Percentiles rank a stretch among this genome's conserved stretches.
phyloP scores from a whole-genome alignment of 2,888 invertebrate genomes.

The Trilocha varians region DNA sequence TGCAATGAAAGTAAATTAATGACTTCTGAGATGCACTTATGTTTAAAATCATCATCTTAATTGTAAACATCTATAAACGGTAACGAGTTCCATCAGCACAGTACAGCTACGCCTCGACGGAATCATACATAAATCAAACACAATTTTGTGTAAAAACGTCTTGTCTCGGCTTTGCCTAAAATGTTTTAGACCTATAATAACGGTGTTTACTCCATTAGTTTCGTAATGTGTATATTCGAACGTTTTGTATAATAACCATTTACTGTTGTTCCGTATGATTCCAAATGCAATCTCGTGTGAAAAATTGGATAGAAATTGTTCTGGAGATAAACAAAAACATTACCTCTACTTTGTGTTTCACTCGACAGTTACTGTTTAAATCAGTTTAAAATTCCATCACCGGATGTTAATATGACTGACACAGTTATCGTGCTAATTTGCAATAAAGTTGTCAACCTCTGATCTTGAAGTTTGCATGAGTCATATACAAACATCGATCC shows the following conservation, averaged over 20 bases:
- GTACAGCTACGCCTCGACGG: neutral
- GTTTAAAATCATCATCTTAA: neutral
- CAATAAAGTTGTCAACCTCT: constrained; percentile 11
- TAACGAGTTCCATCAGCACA: neutral
- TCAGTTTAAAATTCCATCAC: constrained; percentile 2
- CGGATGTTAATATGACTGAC: constrained; percentile 1
- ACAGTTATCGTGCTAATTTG: neutral
- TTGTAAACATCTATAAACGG: neutral
- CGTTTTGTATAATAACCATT: neutral
- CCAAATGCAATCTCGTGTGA: neutral
- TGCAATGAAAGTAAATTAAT: neutral
- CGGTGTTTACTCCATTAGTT: neutral
- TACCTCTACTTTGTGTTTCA: neutral
- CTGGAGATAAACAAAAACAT: neutral
- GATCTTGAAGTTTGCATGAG: constrained; percentile 22
- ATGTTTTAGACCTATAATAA: neutral
- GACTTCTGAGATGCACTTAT: neutral
- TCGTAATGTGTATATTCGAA: neutral
- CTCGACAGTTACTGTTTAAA: too few species aligned
- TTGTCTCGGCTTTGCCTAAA: neutral
- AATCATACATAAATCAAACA: neutral
- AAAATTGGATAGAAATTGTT: neutral
- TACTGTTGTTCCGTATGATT: neutral
- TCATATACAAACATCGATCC: constrained; percentile 27
- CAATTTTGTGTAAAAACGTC: neutral